Percentiles rank a stretch among this genome's conserved stretches.
Evolutionary conservation across 2,113 vertebrate genomes (phyloP).

Genomic region (Gymnocephalus cernua): DNA sequence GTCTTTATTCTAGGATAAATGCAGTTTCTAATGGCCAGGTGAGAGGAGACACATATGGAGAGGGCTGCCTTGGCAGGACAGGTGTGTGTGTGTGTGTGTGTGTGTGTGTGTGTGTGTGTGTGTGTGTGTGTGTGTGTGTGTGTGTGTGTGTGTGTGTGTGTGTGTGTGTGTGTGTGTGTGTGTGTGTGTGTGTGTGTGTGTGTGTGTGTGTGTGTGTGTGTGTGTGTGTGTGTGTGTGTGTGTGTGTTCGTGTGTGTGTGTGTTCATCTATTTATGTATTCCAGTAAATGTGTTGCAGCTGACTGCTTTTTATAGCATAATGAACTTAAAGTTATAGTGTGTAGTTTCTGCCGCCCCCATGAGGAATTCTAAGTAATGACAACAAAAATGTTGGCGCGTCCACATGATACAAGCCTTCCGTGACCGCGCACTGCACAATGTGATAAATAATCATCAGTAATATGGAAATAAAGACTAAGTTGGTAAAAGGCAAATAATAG

Average conservation of each 20-base stretch:
- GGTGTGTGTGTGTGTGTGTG: conserved; percentile 76
- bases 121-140: not conserved
- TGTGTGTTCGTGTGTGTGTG: not conserved
- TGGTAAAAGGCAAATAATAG: too few species aligned
- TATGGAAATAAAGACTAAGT: too few species aligned
- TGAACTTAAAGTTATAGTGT: too few species aligned
- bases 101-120: not conserved
- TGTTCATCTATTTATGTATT: not conserved
- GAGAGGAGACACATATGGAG: conserved; percentile 91
- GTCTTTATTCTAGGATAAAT: conserved; percentile 88
- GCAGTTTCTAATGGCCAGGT: conserved; percentile 95
- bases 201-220: not conserved
- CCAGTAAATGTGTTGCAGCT: not conserved
- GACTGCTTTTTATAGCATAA: not conserved
- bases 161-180: not conserved
- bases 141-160: not conserved
- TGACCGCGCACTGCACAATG: too few species aligned
- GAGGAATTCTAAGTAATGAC: too few species aligned
- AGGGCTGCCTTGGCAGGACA: conserved; percentile 91
- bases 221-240: not conserved
- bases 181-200: not conserved
- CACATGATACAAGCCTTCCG: too few species aligned
- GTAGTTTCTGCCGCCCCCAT: too few species aligned
- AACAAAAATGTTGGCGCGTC: too few species aligned
- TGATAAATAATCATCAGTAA: too few species aligned